These are phyloP conservation scores for Loripinus fragilis DNA, from an alignment of 2,888 invertebrate genomes.

Conservation along the genomic window DNA sequence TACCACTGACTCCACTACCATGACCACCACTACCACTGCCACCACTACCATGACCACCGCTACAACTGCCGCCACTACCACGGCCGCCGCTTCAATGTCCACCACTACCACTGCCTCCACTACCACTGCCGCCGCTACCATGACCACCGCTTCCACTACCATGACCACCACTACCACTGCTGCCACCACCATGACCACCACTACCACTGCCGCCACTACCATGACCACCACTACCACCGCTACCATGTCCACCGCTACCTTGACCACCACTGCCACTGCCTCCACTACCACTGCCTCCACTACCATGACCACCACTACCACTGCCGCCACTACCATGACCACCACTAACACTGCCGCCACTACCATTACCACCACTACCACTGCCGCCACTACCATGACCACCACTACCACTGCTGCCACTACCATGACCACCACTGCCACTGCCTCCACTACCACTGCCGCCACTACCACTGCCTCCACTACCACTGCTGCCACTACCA, in stretches of 20 bases:
- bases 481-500: background rate
- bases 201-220: background rate
- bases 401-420: background rate
- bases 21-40: background rate
- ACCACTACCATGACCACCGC: background rate
- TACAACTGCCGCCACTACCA: background rate
- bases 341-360: background rate
- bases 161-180: background rate
- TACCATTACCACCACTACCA: background rate
- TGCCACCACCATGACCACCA: background rate
- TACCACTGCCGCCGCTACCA: background rate
- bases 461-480: background rate
- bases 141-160: background rate
- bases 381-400: background rate
- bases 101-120: background rate
- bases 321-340: background rate
- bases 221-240: background rate
- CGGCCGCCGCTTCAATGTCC: background rate
- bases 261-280: background rate
- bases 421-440: background rate
- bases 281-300: background rate
- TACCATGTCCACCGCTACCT: background rate
- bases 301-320: background rate
- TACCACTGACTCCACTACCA: no score
- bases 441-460: background rate